These are phyloP conservation scores for Acanthosepion esculentum DNA, from an alignment of 2,888 invertebrate genomes.

Conservation along the genomic window DNA sequence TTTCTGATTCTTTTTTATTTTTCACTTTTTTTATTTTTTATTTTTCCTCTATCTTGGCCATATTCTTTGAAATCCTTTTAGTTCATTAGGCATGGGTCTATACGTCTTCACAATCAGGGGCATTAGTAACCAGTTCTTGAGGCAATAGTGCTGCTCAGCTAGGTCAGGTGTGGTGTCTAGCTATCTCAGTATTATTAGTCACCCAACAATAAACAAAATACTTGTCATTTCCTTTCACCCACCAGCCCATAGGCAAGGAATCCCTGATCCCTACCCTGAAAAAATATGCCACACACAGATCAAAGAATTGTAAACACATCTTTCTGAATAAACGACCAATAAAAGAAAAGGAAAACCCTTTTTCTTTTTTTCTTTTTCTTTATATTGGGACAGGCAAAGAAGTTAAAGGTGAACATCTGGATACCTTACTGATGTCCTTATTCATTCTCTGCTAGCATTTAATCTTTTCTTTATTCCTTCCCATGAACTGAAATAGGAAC, in stretches of 20 bases:
- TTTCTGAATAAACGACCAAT: background rate
- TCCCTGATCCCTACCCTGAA: background rate
- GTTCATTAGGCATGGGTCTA: background rate
- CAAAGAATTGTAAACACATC: background rate
- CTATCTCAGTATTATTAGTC: background rate
- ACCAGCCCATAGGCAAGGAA: background rate
- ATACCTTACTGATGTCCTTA: background rate
- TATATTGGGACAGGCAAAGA: background rate
- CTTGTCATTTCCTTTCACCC: too few relatives aligned
- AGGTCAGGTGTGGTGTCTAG: background rate
- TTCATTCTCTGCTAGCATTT: background rate
- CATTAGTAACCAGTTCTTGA: background rate
- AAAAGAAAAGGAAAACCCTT: background rate
- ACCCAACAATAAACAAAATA: background rate
- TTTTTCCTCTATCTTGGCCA: background rate
- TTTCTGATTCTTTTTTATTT: too few relatives aligned
- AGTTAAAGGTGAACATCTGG: background rate
- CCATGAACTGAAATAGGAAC: background rate
- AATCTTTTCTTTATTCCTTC: background rate
- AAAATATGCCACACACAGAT: slow-evolving; percentile 22
- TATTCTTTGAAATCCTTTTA: background rate
- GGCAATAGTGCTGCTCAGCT: background rate
- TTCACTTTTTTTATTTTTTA: background rate
- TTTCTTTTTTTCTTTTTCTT: background rate
- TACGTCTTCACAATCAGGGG: background rate